These are phyloP conservation scores for Empidonax alnorum DNA, from an alignment of 2,113 vertebrate genomes.

Conservation along the genomic window DNA sequence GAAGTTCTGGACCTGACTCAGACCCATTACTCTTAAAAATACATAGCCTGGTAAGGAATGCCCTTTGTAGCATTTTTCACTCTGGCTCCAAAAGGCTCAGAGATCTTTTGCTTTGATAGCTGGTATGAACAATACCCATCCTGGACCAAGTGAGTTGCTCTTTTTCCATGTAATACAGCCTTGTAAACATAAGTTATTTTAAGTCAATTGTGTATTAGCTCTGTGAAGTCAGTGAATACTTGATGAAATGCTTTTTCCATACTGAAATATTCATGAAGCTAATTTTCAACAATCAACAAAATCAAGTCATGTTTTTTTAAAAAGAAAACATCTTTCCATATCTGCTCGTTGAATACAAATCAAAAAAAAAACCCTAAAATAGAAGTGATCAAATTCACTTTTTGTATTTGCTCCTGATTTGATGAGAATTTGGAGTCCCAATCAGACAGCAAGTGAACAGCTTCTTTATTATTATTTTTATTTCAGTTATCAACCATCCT, in stretches of 20 bases:
- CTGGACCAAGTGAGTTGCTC: background rate
- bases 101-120: background rate
- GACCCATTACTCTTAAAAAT: background rate
- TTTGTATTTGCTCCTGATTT: conserved; percentile 42
- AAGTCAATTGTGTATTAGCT: conserved; percentile 59
- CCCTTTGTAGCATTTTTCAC: background rate
- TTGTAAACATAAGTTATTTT: conserved; percentile 66
- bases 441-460: conserved; percentile 18
- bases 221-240: conserved; percentile 57
- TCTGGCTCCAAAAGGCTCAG: background rate
- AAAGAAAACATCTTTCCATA: conserved; percentile 61
- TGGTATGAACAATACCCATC: background rate
- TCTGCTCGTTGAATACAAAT: conserved; percentile 65
- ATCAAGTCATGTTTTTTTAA: conserved; percentile 57
- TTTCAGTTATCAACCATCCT: background rate
- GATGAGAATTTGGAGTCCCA: conserved; percentile 35
- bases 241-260: conserved; percentile 66
- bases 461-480: conserved; percentile 3
- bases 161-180: conserved; percentile 29
- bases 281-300: conserved; percentile 73
- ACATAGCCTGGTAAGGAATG: background rate
- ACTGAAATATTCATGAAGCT: conserved; percentile 71
- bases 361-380: conserved; percentile 28
- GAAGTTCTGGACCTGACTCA: background rate
- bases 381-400: conserved; percentile 31